Conservation (phyloP, 2,888 invertebrate species). For the Limnephilus auricula region DNA sequence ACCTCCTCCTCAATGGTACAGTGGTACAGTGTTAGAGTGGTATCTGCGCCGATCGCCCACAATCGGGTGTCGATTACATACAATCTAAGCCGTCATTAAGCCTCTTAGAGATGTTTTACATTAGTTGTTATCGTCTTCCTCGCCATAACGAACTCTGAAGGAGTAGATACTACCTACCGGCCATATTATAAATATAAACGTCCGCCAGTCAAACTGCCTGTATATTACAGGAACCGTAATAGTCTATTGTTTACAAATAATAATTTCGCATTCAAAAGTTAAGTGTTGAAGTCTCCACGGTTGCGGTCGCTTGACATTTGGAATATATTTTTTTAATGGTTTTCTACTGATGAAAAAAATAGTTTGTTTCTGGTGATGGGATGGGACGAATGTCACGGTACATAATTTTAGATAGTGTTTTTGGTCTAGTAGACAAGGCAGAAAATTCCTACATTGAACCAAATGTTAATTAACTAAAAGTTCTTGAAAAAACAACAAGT, state of each 20-base stretch:
- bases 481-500: no score
- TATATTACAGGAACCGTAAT: not conserved
- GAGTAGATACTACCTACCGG: not conserved
- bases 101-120: slow-evolving; percentile 46
- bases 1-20: not conserved
- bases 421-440: not conserved
- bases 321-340: not conserved
- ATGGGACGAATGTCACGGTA: not conserved
- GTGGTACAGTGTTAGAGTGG: not conserved
- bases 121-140: slow-evolving; percentile 25
- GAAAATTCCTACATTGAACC: not conserved
- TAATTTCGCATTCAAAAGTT: slow-evolving; percentile 2
- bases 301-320: not conserved
- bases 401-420: not conserved
- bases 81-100: slow-evolving; percentile 48
- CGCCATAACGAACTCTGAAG: slow-evolving; percentile 36
- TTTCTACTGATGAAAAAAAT: not conserved
- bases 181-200: not conserved
- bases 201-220: not conserved
- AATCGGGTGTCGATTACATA: slow-evolving; percentile 44
- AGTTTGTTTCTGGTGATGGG: not conserved
- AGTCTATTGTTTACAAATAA: not conserved
- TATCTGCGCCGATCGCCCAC: slow-evolving; percentile 47
- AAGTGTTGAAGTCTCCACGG: not conserved
- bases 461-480: no score